These are phyloP conservation scores for Drosophila percnosoma DNA, from an alignment of 2,888 invertebrate species.

Conservation along the genomic window DNA sequence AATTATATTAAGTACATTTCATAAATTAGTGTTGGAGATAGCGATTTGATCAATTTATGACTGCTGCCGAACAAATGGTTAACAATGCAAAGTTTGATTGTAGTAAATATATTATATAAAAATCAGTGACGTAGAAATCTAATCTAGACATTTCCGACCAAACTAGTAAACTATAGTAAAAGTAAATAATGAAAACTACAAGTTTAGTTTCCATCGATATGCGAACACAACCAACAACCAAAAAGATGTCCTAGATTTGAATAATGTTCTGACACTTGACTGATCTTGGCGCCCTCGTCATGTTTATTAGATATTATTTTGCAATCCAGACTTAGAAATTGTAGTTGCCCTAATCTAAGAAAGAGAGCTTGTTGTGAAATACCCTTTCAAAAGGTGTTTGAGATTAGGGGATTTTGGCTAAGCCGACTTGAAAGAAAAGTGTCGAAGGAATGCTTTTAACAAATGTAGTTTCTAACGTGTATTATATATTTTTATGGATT, in stretches of 20 bases:
- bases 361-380: neutral
- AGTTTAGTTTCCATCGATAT: neutral
- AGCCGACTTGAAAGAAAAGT: neutral
- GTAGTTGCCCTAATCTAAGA: neutral
- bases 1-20: neutral
- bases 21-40: neutral
- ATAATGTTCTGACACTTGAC: neutral
- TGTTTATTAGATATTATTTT: neutral
- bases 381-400: neutral
- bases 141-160: neutral
- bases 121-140: neutral
- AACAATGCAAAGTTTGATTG: neutral
- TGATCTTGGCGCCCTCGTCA: neutral
- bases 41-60: neutral
- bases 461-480: slow-evolving; percentile 11
- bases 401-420: neutral
- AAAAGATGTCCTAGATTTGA: neutral
- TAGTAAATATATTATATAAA: neutral
- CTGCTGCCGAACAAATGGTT: neutral
- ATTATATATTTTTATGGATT: slow-evolving; percentile 21
- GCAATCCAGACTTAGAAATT: neutral
- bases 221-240: neutral
- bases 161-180: neutral
- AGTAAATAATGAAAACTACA: neutral
- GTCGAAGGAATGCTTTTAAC: neutral